Conservation (phyloP, 2,888 invertebrate genomes). For the Eugnorisma glareosa region DNA sequence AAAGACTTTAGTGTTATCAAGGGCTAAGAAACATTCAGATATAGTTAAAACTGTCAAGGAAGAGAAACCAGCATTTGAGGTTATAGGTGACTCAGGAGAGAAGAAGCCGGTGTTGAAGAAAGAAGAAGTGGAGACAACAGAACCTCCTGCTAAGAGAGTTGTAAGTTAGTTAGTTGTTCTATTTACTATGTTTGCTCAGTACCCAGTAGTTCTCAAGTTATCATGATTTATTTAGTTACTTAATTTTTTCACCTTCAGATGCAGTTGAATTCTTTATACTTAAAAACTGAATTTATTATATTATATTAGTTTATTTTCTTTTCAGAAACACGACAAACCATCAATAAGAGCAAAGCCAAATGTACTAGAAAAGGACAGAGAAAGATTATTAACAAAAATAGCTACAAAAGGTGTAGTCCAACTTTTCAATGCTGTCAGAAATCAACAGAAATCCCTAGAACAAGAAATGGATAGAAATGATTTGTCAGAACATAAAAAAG, state of each 20-base stretch:
- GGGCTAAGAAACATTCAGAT: conserved; percentile 94
- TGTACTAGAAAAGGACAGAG: conserved; percentile 94
- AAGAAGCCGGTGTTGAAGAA: conserved; percentile 83
- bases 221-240: not conserved
- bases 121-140: conserved; percentile 71
- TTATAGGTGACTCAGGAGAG: conserved; percentile 90
- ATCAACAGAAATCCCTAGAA: conserved; percentile 95
- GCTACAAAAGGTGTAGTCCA: conserved; percentile 98
- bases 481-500: conserved; percentile 94
- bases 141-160: conserved; percentile 83
- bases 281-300: not conserved
- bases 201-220: not conserved
- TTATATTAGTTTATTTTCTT: conserved; percentile 66
- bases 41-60: conserved; percentile 85
- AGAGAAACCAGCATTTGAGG: conserved; percentile 92
- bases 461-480: conserved; percentile 93
- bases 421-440: conserved; percentile 96
- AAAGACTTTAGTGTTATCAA: conserved; percentile 94
- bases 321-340: conserved; percentile 91
- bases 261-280: not conserved
- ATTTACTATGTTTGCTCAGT: not conserved
- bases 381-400: conserved; percentile 94
- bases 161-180: conserved; percentile 66
- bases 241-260: not conserved
- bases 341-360: conserved; percentile 94